Conservation (phyloP, 1,140 invertebrate genomes). For the Nephila pilipes region DNA sequence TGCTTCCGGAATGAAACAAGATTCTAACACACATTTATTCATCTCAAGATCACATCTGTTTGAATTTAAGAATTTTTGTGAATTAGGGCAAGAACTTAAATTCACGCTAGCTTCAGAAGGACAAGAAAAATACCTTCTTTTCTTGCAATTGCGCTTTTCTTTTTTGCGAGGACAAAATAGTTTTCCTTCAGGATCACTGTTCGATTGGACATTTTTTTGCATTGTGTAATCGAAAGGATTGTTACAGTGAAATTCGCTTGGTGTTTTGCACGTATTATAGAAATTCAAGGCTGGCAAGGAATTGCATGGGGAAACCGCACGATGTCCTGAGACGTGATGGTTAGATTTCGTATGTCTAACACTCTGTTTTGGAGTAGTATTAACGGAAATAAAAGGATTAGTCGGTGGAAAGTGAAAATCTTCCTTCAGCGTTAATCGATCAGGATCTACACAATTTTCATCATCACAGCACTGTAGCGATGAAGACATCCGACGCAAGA, state of each 20-base stretch:
- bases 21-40: neutral
- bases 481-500: conserved; percentile 51
- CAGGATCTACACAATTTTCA: neutral
- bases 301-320: neutral
- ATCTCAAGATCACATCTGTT: neutral
- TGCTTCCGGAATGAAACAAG: neutral
- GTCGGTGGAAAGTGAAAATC: neutral
- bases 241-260: neutral
- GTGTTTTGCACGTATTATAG: neutral
- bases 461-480: conserved; percentile 47
- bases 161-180: neutral
- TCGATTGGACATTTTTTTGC: neutral
- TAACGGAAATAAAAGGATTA: neutral
- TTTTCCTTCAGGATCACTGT: neutral
- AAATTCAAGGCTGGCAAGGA: neutral
- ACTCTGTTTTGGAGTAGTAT: neutral
- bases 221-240: neutral
- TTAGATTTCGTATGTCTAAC: neutral
- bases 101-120: neutral
- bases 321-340: neutral
- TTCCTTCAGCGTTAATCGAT: neutral
- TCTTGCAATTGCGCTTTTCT: neutral
- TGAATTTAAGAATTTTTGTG: neutral
- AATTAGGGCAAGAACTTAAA: neutral
- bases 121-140: conserved; percentile 29